Evolutionary conservation across 2,797 vertebrate genomes (phyloP).

Genomic region (Manis javanica): DNA sequence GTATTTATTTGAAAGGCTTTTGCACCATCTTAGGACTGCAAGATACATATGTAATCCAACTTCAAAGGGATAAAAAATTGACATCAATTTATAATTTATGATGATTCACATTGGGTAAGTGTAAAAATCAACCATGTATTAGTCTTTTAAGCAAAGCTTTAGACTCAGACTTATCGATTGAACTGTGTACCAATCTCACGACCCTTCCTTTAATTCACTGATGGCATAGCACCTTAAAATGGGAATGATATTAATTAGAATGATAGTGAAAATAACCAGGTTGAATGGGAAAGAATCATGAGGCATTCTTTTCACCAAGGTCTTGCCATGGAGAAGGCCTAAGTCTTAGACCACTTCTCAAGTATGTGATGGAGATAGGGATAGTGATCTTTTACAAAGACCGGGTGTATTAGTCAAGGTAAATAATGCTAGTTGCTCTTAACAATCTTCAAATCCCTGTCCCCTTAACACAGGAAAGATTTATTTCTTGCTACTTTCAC

Average conservation of each 20-base stretch:
- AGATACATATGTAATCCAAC: neutral
- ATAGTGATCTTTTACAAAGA: neutral
- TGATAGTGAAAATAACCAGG: neutral
- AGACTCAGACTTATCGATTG: neutral
- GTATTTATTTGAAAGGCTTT: slow-evolving; percentile 54
- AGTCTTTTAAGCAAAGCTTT: slow-evolving; percentile 34
- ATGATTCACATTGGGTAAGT: neutral
- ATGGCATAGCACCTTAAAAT: neutral
- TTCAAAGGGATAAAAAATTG: neutral
- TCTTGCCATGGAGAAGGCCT: neutral
- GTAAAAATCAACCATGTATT: neutral
- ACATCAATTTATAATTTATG: slow-evolving; percentile 65
- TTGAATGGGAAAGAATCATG: neutral
- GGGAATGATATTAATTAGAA: neutral
- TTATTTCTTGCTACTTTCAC: neutral
- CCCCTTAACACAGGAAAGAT: neutral
- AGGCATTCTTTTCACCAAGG: neutral
- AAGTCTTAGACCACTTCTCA: neutral
- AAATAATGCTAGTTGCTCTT: neutral
- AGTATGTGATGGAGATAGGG: neutral
- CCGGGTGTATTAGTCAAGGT: neutral
- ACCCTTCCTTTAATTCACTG: slow-evolving; percentile 29
- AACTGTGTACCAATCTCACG: neutral
- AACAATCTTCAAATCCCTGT: neutral
- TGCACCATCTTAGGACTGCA: slow-evolving; percentile 36